Evolutionary conservation across 2,888 invertebrate genomes (phyloP), one percentile per base, ranked within the genome.

Genomic region (Chrysotoxum bicinctum): DNA sequence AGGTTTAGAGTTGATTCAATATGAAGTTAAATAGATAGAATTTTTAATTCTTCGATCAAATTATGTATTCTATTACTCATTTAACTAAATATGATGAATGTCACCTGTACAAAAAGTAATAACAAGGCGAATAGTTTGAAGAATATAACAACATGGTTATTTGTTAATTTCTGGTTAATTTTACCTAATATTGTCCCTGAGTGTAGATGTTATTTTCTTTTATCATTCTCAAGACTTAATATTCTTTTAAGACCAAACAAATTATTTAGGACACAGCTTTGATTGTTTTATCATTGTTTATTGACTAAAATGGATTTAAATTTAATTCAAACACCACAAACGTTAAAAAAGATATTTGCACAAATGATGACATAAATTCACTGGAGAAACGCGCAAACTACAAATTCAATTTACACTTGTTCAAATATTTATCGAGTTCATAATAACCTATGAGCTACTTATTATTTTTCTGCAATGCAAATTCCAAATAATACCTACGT

Each of bases 341-440:
- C 3, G 5, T 6, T 40, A 8, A 60, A n/a, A 16, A 64, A 40
- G 26, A 12, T 45, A 64, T 64, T 64, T 64, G 43, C 16, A 64
- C 45, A 64, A 45, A 64, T 45, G 64, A 45, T 64, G 64, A 64
- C 64, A 64, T 45, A 45, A 43, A 45, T 45, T 30, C 45, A 64
- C 4, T 56, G 26, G 19, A 16, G 26, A 62, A 62, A 43, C 26
- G 23, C n/a, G 23, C 35, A 35, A 23, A 60, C 40, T 30, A 45
- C 8, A 45, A 64, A 35, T 14, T 37, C 21, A 45, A 12, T 64
- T 45, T 26, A 26, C 64, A 64, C 9, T 19, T 64, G 64, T 19
- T 30, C 12, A 64, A 64, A 64, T 45, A 64, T 64, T 64, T 45
- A 12, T 19, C 2, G 3, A 30, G 23, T 45, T 32, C 19, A 45